Evolutionary conservation across 2,113 vertebrate genomes (phyloP).

Genomic region (Picathartes gymnocephalus): DNA sequence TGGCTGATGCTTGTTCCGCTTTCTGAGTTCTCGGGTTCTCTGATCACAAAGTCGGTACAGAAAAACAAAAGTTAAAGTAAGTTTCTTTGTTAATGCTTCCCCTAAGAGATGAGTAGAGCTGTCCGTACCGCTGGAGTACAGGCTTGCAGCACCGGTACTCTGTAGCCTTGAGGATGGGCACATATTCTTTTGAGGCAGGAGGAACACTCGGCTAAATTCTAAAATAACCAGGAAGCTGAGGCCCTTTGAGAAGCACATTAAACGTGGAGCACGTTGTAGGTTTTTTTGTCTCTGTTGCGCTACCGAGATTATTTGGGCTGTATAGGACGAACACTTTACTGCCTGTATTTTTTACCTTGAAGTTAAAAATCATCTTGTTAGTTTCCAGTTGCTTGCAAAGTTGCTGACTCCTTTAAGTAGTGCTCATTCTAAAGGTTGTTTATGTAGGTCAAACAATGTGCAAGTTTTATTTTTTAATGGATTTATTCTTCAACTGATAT

Average conservation of each 20-base stretch:
- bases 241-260: not conserved
- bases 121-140: not conserved
- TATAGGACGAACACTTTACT: not conserved
- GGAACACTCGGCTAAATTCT: not conserved
- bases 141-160: not conserved
- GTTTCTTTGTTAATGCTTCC: not conserved
- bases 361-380: not conserved
- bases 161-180: not conserved
- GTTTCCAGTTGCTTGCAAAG: not conserved
- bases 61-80: not conserved
- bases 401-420: not conserved
- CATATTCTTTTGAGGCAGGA: not conserved
- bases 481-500: not conserved
- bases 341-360: not conserved
- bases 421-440: not conserved
- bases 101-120: not conserved
- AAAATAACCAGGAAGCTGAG: not conserved
- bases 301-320: not conserved
- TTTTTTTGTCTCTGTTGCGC: not conserved
- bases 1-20: not conserved
- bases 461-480: not conserved
- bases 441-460: rapidly evolving
- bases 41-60: not conserved
- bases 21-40: not conserved
- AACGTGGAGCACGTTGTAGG: not conserved